Evolutionary conservation across 2,113 vertebrate species (phyloP).

Genomic region (Actenoides lindsayi): DNA sequence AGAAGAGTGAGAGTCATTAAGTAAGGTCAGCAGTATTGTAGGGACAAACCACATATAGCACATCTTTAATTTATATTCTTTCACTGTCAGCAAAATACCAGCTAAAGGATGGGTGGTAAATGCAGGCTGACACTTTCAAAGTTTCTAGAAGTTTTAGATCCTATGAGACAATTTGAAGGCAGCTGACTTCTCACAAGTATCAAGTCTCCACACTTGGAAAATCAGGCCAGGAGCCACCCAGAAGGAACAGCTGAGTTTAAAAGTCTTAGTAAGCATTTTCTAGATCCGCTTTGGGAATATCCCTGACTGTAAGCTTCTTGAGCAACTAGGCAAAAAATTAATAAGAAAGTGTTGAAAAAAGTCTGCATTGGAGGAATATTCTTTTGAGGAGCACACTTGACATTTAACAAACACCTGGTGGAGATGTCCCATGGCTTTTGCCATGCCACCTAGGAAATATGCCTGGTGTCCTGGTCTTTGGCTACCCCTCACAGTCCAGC

Average conservation of each 20-base stretch:
- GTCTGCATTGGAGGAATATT: neutral
- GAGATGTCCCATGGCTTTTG: neutral
- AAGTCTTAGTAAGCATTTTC: neutral
- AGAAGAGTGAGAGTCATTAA: neutral
- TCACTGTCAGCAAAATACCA: neutral
- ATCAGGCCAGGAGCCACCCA: neutral
- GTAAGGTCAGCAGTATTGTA: neutral
- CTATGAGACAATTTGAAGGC: neutral
- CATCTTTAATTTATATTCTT: neutral
- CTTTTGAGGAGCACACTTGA: neutral
- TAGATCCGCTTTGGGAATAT: neutral
- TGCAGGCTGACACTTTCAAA: neutral
- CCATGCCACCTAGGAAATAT: neutral
- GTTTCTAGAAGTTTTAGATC: neutral
- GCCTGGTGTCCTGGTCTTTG: neutral
- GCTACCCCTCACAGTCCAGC: neutral
- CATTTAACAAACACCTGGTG: neutral
- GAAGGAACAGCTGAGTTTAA: neutral
- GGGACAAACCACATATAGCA: neutral
- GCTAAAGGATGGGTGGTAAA: neutral
- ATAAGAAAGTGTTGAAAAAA: neutral
- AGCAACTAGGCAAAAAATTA: neutral
- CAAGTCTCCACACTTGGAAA: neutral
- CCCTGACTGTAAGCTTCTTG: neutral
- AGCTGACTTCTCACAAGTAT: neutral